Evolutionary conservation across 2,113 vertebrate species (phyloP), one percentile per base, ranked within the genome.

Genomic region (Otolemur garnettii): DNA sequence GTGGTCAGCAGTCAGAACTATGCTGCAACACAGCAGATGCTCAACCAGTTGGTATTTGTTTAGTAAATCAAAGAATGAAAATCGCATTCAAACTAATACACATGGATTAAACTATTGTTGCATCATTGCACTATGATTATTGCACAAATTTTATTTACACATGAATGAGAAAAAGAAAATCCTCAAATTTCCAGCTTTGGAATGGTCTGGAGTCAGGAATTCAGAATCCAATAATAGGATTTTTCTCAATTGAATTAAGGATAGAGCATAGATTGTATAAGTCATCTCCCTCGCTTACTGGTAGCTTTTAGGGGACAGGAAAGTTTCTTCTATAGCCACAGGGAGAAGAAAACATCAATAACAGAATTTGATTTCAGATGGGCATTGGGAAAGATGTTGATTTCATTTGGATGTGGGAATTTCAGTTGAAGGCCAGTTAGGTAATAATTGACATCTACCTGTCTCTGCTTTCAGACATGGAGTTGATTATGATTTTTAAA

Each of bases 361-460:
- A 68, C 82, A 68, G 59, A 69, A n/a, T 30, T 53, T 45, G 68
- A 33, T 33, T 57, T 68, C 19, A 64, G 38, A 12, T 84, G 66
- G n/a, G 85, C 24, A 6, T 30, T 9, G 21, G n/a, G 91, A 30
- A 68, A 85, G 13, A 59, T 30, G 66, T 0, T 26, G 71, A 81
- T 30, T 28, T 84, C 88, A 10, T 9, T 8, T 7, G 57, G 68
- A 75, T 11, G 59, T 30, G 19, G 77, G 11, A 10, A 10, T 3
- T 53, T 33, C n/a, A 3, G 28, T 28, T 5, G 21, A 17, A 87
- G 82, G 68, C 30, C 0, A 1, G 17, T 93, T 98, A 99, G 1
- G 99, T 99, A 83, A 99, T 99, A 96, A 99, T 99, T 6, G 99
- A 99, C 99, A 99, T 99, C 97, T 99, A 99, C 69, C 97, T 98